Evolutionary conservation across 2,888 invertebrate genomes (phyloP), one percentile per base, ranked within the genome.

Genomic region (Desoria tigrina): DNA sequence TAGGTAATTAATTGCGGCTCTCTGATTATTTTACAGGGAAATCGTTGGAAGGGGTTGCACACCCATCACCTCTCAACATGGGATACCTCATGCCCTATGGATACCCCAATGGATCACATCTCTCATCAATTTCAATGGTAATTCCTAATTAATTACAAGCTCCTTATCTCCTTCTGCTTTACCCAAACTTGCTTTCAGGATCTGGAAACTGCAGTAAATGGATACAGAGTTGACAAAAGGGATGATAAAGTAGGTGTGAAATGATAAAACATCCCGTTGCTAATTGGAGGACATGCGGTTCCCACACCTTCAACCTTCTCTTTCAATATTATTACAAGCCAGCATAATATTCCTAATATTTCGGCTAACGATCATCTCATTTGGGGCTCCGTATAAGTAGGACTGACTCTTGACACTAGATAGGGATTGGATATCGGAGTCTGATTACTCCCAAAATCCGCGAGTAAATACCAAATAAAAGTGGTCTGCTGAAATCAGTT

Each of bases 51-150:
- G 74, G 76, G 61, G 71, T 76, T 67, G 65, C 72, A 56, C 74
- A 75, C 72, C 75, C 76, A 58, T 74, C 76, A 68, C 71, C 76
- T 62, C 71, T 76, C 66, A 76, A 74, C 71, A 68, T 70, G 68
- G 73, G 73, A 68, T 75, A 75, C 68, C 65, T 73, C 63, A 66
- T 75, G 66, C 69, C 74, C 67, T 73, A 75, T 67, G 71, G 72
- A 60, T 76, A 76, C 67, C 37, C 75, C 63, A 76, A 76, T 72
- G 76, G 76, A 63, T 76, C 76, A 65, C 74, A 74, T 67, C 73
- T 76, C 61, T 71, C 69, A 53, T 66, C 76, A n/a, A n/a, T n/a
- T n/a, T n/a, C n/a, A 68, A 74, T 76, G 75, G 76, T 76, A 71
- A 75, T 75, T 58, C 11, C 16, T 18, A 6, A 9, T n/a, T 45